These are phyloP conservation scores for Python bivittatus DNA, from an alignment of 2,113 vertebrate genomes.

Conservation along the genomic window DNA sequence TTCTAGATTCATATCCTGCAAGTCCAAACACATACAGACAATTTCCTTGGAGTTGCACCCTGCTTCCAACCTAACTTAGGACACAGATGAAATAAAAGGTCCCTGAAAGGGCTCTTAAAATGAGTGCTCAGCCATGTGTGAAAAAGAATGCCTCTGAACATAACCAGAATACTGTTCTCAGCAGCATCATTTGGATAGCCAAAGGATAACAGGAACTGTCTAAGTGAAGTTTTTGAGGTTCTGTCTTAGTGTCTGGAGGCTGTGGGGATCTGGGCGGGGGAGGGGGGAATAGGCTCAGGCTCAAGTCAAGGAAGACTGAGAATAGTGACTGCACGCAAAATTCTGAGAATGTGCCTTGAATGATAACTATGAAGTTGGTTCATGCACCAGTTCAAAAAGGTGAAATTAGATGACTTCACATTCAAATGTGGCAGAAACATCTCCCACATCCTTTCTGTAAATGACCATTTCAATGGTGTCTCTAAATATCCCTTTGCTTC, in stretches of 20 bases:
- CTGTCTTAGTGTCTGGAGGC: not conserved
- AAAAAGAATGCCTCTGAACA: not conserved
- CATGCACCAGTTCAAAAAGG: not conserved
- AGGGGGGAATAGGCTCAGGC: not conserved
- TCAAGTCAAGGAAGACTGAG: not conserved
- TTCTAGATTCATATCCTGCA: slow-evolving; percentile 89
- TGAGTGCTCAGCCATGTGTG: not conserved
- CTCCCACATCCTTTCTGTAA: not conserved
- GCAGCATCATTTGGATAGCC: not conserved
- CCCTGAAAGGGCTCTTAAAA: not conserved
- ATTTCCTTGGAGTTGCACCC: not conserved
- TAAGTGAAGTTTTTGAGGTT: no score
- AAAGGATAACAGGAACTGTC: not conserved
- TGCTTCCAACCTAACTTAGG: not conserved
- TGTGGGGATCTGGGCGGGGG: not conserved
- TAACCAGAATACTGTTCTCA: not conserved
- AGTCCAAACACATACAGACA: slow-evolving; percentile 12
- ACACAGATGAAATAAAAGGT: not conserved
- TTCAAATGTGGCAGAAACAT: not conserved
- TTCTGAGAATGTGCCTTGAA: not conserved
- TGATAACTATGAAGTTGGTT: not conserved
- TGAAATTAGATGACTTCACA: not conserved
- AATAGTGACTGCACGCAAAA: not conserved
- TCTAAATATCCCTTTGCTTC: not conserved
- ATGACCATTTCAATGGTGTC: not conserved